Evolutionary conservation across 2,888 invertebrate species (phyloP).

Genomic region (Scaptodrosophila latifasciaeformis): DNA sequence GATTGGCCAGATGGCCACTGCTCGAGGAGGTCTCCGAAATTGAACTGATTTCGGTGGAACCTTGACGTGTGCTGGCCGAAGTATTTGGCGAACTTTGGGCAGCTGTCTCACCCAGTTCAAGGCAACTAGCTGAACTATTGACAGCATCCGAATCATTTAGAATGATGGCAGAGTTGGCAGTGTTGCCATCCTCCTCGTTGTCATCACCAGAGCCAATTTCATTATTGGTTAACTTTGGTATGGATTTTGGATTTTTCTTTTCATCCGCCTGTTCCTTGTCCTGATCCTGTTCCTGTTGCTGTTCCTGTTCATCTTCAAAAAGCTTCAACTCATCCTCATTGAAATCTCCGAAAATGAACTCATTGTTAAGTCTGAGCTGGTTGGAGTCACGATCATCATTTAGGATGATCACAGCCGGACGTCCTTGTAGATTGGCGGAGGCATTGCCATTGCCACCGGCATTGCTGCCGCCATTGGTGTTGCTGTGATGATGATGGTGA

Average conservation of each 20-base stretch:
- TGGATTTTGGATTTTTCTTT: constrained; percentile 4
- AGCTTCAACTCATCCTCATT: constrained; percentile 74
- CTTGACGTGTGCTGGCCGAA: constrained; percentile 26
- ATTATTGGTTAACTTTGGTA: too few species aligned
- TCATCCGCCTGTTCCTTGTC: constrained; percentile 21
- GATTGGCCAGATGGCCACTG: constrained; percentile 53
- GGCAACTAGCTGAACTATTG: constrained; percentile 57
- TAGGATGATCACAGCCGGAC: constrained; percentile 84
- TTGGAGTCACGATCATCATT: constrained; percentile 76
- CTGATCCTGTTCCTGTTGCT: constrained; percentile 29
- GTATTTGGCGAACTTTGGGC: constrained; percentile 68
- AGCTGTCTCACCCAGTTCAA: constrained; percentile 56
- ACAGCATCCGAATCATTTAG: constrained; percentile 67
- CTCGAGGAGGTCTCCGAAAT: constrained; percentile 16
- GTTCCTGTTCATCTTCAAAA: constrained; percentile 53
- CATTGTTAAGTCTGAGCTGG: constrained; percentile 77
- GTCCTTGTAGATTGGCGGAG: constrained; percentile 36
- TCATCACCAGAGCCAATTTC: neutral
- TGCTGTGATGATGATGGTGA: neutral
- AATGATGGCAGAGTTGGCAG: constrained; percentile 16
- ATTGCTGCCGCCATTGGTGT: constrained; percentile 17
- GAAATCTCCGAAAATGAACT: constrained; percentile 81
- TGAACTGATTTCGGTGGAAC: constrained; percentile 43
- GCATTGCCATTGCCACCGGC: constrained; percentile 15
- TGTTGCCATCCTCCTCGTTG: neutral